Base-by-base conservation (phyloP, 2,888 invertebrate species). In the Sinotaia quadrata region DNA sequence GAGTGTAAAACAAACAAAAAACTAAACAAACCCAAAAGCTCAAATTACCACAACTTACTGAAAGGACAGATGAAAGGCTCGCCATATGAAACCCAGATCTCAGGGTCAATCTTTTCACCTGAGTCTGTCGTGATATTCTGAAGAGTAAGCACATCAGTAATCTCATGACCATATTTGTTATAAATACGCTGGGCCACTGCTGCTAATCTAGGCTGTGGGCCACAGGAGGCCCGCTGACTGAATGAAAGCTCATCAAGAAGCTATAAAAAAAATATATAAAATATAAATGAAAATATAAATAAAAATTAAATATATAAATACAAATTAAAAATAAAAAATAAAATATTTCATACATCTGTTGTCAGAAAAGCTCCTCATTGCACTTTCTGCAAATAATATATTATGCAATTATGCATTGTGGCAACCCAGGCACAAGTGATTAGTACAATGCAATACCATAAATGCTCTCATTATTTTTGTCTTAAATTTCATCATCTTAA, bases 21-120 rank as follows among this genome's bases (percentile, higher is more conserved):
- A n/a, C n/a, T n/a, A n/a, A n/a, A n/a, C 47, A 47, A 7, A 47
- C 18, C 24, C 24, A 49, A 12, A 65, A 37, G 47, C 12, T 29
- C 24, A 5, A 57, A n/a, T 18, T 31, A 31, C 21, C 18, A 29
- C 51, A 7, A 80, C 84, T 84, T 77, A 87, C 87, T 83, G 76
- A 81, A 85, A 21, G 86, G 87, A 47, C 78, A 76, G 49, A 87
- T 85, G 76, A 84, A 87, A 4, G 82, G 74, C 72, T 88, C 88
- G 2, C 87, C 87, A 75, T 80, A 86, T 4, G 87, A 86, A 24
- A 88, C 76, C 85, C 86, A 88, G 10, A 88, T 75, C 61, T 85
- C 83, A 54, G 75, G 72, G 31, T 82, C 83, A 47, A 76, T 68
- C 52, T 70, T 51, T 31, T 51, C 8, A 51, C 18, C 27, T n/a